Base-by-base conservation (phyloP, 2,888 invertebrate genomes). In the Muschampia plurimacula region DNA sequence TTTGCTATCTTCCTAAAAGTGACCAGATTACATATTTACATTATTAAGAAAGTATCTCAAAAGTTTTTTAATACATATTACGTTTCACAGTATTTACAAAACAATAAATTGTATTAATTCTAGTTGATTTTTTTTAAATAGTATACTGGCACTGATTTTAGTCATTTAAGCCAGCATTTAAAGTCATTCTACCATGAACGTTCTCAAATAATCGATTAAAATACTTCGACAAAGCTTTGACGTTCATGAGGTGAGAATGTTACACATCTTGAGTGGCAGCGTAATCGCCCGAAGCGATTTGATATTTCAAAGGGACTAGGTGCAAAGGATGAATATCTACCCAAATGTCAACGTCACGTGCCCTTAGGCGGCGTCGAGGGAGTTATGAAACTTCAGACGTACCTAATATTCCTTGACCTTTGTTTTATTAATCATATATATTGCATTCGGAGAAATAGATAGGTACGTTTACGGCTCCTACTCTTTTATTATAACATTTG, bases 341-440 rank as follows among this genome's bases (percentile, higher is more conserved):
- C 68, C 44, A 46, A 68, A 68, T 68, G 49, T 63, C 57, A 46
- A 70, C 46, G 44, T 59, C 65, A 55, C 44, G 12, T 57, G 32
- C 32, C 70, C 70, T 55, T 65, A 57, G 39, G 36, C 57, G 36
- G 55, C 36, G 64, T 69, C 62, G 39, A 22, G 52, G 52, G 69
- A 69, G 69, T 28, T 22, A 69, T 52, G 52, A 39, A 69, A 69
- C 69, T 69, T 63, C 22, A 32, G 52, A 49, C 55, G 55, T 55
- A 52, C 52, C 52, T 52, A 55, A 55, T 55, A 55, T 52, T 55
- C 55, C 55, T 55, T 55, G 55, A 55, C 55, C 55, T 55, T 55
- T 55, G 15, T 9, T 22, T 22, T 22, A 22, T 22, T 55, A 55
- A 55, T 55, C 55, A 55, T 22, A 22, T 22, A 10, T 55, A 55